Base-by-base conservation (phyloP, 2,113 vertebrate genomes). In the Hymenochirus boettgeri region DNA sequence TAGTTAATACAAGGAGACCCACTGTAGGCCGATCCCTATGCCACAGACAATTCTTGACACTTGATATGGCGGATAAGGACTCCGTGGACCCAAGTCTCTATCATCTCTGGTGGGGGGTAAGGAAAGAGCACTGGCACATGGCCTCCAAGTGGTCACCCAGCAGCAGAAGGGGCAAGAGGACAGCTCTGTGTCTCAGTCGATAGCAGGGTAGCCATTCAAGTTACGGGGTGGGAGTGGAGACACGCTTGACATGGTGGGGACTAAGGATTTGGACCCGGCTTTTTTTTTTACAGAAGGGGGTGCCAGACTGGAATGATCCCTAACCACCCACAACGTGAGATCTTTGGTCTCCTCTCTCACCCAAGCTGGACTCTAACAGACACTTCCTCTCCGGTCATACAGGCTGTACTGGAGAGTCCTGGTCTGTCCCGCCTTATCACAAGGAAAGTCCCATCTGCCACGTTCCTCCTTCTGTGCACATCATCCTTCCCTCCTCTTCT, bases 391-490 rank as follows among this genome's bases (percentile, higher is more conserved):
- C 2, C 1, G 3, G 1, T 74, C 58, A 65, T 58, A 72, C 25
- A 18, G 64, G 24, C 24, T 63, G 61, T 4, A 42, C 24, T 24
- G 69, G 55, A 1, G 67, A 63, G 2, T 7, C 29, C 1, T 25
- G 56, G 2, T 24, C n/a, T 1, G 22, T 70, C 33, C 69, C 64
- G 47, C 69, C 63, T 66, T 66, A n/a, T 76, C 69, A 66, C 3
- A 50, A 48, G 61, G 65, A 35, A 46, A 69, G 56, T 48, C 55
- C 57, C 25, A 33, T 4, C 17, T n/a, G 2, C 17, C 23, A 9
- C 6, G 12, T 52, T 52, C 11, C 50, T 13, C 17, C 12, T 52
- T 54, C 69, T 7, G 79, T 74, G 57, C 79, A 79, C n/a, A n/a
- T n/a, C n/a, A n/a, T n/a, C n/a, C n/a, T 18, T 71, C 24, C 17